Evolutionary conservation across 2,113 vertebrate species (phyloP).

Genomic region (Galemys pyrenaicus): DNA sequence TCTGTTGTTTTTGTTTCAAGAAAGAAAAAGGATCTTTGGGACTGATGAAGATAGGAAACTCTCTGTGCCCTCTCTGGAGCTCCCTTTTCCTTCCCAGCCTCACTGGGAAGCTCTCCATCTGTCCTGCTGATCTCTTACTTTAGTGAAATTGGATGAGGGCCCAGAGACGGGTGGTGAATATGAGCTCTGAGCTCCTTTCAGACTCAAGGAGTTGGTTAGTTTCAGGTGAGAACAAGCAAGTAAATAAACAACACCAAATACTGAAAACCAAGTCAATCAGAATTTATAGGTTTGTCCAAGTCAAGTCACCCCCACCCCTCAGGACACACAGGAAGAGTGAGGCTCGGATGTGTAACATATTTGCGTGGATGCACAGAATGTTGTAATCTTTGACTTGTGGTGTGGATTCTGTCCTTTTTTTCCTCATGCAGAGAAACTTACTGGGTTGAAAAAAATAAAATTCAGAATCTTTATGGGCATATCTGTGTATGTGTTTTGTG

Average conservation of each 20-base stretch:
- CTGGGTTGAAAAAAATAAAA: background rate
- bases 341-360: rapidly evolving
- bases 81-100: background rate
- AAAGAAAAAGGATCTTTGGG: background rate
- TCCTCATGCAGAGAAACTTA: background rate
- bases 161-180: rapidly evolving
- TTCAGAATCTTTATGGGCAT: background rate
- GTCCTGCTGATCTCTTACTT: background rate
- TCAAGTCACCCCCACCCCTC: background rate
- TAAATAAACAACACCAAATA: background rate
- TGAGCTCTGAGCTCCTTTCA: background rate
- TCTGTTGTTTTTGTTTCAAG: background rate
- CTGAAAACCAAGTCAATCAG: background rate
- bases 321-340: background rate
- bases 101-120: no score
- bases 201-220: background rate
- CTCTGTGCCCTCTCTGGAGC: background rate
- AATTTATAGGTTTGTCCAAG: background rate
- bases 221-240: background rate
- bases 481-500: background rate
- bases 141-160: background rate
- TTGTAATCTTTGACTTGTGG: background rate
- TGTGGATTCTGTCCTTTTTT: background rate
- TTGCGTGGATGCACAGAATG: background rate
- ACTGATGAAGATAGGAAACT: background rate